A percentile compares a stretch with the other conserved stretches of the same genome.
Conservation (phyloP, 2,113 vertebrate genomes). For the human (Homo sapiens) region GRCh38 chr5:100325001-100325500, state of each 20-base stretch:
- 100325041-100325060: not conserved
- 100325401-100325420: not conserved
- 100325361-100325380: not conserved
- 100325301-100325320: not conserved
- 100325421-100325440: not conserved
- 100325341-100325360: not conserved
- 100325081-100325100: not conserved
- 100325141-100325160: not conserved
- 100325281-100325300: not conserved
- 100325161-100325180: not conserved
- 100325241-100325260: not conserved
- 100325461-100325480: not conserved
- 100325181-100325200: not conserved
- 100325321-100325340: not conserved
- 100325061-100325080: not conserved
- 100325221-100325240: not conserved
- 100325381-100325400: not conserved
- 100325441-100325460: not conserved
- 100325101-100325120: not conserved
- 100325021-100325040: not conserved
- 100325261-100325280: not conserved
- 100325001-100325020: not conserved
- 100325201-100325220: not conserved
- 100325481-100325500: not conserved
- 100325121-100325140: not conserved